A percentile compares a stretch with the other conserved stretches of the same genome.
These are phyloP conservation scores for Lagodon rhomboides DNA, from an alignment of 2,797 vertebrate genomes.

Conservation along the genomic window DNA sequence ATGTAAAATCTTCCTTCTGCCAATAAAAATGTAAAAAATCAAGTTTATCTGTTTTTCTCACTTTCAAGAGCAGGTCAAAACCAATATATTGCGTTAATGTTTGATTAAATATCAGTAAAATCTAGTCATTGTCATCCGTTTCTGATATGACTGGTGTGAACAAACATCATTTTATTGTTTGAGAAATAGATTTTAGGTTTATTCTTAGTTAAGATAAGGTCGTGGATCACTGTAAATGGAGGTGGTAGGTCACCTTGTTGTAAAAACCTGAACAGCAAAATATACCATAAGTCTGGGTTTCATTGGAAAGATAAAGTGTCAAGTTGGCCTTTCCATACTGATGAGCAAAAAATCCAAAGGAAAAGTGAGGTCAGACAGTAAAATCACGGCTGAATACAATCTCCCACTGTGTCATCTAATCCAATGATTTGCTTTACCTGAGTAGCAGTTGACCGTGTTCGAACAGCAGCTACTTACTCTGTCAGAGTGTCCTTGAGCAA, in stretches of 20 bases:
- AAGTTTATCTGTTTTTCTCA: not conserved
- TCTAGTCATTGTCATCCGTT: not conserved
- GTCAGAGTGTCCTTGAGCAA: constrained; percentile 43
- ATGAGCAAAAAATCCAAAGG: not conserved
- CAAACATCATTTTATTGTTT: not conserved
- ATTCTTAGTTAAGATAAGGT: not conserved
- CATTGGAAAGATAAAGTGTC: not conserved
- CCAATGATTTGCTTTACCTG: not conserved
- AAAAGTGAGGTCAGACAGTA: constrained; percentile 1
- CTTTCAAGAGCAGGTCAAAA: not conserved
- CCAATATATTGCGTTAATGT: not conserved
- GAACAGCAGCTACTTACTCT: not conserved
- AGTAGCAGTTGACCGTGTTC: not conserved
- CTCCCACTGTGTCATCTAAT: not conserved
- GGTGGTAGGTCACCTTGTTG: not conserved
- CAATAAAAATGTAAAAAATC: not conserved
- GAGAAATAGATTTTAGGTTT: not conserved
- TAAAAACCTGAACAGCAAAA: not conserved
- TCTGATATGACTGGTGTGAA: not conserved
- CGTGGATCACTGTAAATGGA: not conserved
- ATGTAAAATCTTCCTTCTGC: not conserved
- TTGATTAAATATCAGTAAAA: not conserved
- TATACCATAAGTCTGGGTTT: not conserved
- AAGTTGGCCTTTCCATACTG: not conserved
- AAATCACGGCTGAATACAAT: no score